Base-by-base conservation (phyloP, 2,888 invertebrate genomes). In the Asteroscopus sphinx region DNA sequence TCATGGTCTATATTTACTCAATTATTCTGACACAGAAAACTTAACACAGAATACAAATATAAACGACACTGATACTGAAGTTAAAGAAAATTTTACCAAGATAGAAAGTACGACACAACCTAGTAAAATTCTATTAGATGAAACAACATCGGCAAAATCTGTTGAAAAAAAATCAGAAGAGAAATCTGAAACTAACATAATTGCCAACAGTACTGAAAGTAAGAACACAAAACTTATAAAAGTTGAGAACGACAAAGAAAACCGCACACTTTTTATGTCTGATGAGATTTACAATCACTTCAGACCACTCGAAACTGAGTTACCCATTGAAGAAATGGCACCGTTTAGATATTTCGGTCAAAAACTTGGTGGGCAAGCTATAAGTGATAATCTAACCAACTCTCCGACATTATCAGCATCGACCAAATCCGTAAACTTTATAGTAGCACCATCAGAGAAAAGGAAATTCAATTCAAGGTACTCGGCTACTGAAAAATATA, bases 271-370 rank as follows among this genome's bases (percentile, higher is more conserved):
- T 6, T 94, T 95, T 44, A 95, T 96, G 94, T 95, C 96, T 1
- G 95, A 95, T 68, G 95, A 95, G 52, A 86, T 96, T 54, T 96
- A 96, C 74, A 96, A 96, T 72, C 95, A 96, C 71, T 96, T 96
- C 71, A 86, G 96, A 32, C 96, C 96, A 0, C 90, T 96, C 32
- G 96, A 96, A 79, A 89, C 95, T 21, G 95, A 96, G 73, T 86
- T 96, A 51, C 95, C 96, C 0, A 95, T 94, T 37, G 96, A 96
- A 82, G 96, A 96, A 76, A 95, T 96, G 92, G 95, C 95, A 44
- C 96, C 96, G 9, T 97, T 96, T 84, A 90, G 96, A 55, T 96
- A 95, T 79, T 97, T 97, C 80, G 97, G 97, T 0, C 96, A 96
- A 78, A 96, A 96, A 80, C 78, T 94, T 36, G 92, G 88, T 8